Conservation (phyloP, 2,888 invertebrate species). For the Caenorhabditis japonica region DNA sequence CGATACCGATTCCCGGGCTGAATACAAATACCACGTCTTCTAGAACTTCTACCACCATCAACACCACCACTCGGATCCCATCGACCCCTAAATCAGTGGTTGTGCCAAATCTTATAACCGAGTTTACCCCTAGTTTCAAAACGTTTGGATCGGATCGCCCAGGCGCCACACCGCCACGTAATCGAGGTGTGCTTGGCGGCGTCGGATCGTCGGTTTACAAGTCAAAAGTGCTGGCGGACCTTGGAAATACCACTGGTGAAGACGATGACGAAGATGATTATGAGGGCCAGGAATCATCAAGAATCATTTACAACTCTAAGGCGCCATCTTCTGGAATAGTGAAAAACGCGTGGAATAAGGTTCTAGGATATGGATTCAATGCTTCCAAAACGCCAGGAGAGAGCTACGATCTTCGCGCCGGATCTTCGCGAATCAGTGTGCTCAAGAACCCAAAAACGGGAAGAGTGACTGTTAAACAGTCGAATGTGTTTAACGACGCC, state of each 20-base stretch:
- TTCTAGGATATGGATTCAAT: constrained; percentile 56
- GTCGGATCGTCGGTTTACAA: constrained; percentile 5
- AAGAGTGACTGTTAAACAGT: constrained; percentile 48
- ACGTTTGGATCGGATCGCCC: constrained; percentile 43
- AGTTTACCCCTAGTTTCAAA: constrained; percentile 34
- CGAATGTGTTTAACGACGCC: constrained; percentile 52
- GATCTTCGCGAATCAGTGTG: constrained; percentile 47
- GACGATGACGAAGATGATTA: constrained; percentile 53
- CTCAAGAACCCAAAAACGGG: constrained; percentile 52
- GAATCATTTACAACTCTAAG: constrained; percentile 43
- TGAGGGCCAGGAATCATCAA: constrained; percentile 41
- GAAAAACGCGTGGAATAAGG: constrained; percentile 52
- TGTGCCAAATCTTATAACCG: constrained; percentile 41
- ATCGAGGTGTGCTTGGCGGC: not conserved
- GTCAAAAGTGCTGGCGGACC: constrained; percentile 16
- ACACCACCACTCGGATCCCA: constrained; percentile 25
- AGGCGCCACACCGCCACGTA: constrained; percentile 53
- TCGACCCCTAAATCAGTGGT: constrained; percentile 21
- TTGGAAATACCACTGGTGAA: constrained; percentile 53
- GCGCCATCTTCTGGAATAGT: constrained; percentile 26
- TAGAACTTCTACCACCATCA: constrained; percentile 6
- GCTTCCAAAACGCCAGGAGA: constrained; percentile 46
- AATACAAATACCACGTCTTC: not conserved
- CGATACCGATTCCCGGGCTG: not conserved
- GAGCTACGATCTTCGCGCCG: constrained; percentile 60